These are phyloP conservation scores for Hippocampus mohnikei DNA, from an alignment of 2,113 vertebrate species.

Conservation along the genomic window DNA sequence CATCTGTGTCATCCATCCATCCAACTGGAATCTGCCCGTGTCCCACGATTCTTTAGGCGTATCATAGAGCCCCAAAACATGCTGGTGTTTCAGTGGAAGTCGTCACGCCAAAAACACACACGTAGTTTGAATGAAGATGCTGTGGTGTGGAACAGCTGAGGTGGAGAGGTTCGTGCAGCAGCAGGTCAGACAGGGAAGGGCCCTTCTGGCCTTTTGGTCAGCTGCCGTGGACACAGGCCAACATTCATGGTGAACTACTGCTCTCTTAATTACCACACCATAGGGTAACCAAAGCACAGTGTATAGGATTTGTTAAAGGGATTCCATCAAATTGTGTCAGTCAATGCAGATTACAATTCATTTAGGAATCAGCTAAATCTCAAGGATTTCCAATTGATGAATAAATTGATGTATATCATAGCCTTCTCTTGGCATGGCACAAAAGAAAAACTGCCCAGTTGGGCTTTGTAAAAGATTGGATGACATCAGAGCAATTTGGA, in stretches of 20 bases:
- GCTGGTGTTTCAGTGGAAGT: neutral
- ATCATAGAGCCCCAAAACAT: neutral
- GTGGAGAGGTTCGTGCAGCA: slow-evolving; percentile 42
- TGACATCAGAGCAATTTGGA: neutral
- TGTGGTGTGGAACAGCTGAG: slow-evolving; percentile 51
- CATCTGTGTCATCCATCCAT: no score
- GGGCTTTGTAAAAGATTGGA: neutral
- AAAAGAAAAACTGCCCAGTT: neutral
- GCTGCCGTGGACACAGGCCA: slow-evolving; percentile 46
- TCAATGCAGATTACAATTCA: neutral
- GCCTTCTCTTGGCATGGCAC: neutral
- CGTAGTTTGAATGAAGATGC: neutral
- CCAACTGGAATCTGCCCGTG: neutral
- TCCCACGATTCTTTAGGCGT: neutral
- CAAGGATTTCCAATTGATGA: neutral
- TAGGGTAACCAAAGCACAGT: neutral
- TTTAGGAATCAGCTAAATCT: neutral
- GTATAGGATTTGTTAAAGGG: neutral
- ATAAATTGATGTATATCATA: neutral
- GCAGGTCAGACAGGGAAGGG: slow-evolving; percentile 53
- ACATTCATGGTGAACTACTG: slow-evolving; percentile 13
- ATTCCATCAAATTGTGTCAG: neutral
- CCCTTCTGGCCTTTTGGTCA: slow-evolving; percentile 50
- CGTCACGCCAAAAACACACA: neutral
- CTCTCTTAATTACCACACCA: slow-evolving; percentile 7